Conservation (phyloP, 2,888 invertebrate species). For the Nebria brevicollis region DNA sequence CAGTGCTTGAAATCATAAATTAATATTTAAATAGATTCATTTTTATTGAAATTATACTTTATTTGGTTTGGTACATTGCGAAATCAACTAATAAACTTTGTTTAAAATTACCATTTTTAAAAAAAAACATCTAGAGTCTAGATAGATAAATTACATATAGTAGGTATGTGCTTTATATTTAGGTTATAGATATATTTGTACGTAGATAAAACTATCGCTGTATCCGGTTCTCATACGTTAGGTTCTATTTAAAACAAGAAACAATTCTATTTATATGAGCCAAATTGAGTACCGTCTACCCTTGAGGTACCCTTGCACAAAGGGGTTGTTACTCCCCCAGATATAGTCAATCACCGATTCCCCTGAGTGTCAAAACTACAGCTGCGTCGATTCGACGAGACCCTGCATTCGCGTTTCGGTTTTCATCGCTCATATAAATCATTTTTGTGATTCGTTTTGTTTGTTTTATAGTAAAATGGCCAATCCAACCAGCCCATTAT, state of each 20-base stretch:
- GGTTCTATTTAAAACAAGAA: background rate
- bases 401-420: background rate
- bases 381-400: background rate
- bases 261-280: background rate
- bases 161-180: background rate
- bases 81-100: background rate
- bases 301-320: background rate
- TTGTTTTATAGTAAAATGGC: slow-evolving; percentile 16
- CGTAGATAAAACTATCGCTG: background rate
- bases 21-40: background rate
- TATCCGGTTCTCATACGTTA: background rate
- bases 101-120: too few species aligned
- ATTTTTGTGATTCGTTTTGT: background rate
- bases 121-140: background rate
- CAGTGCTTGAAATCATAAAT: background rate
- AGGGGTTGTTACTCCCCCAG: background rate
- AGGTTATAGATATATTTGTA: background rate
- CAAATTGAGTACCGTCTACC: background rate
- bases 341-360: background rate
- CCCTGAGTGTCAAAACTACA: background rate
- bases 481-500: slow-evolving; percentile 71
- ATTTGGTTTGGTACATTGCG: background rate
- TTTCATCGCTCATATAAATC: background rate
- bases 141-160: too few species aligned
- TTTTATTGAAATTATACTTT: background rate